Conservation (phyloP, 1,140 invertebrate species). For the Paramacrobiotus metropolitanus region DNA sequence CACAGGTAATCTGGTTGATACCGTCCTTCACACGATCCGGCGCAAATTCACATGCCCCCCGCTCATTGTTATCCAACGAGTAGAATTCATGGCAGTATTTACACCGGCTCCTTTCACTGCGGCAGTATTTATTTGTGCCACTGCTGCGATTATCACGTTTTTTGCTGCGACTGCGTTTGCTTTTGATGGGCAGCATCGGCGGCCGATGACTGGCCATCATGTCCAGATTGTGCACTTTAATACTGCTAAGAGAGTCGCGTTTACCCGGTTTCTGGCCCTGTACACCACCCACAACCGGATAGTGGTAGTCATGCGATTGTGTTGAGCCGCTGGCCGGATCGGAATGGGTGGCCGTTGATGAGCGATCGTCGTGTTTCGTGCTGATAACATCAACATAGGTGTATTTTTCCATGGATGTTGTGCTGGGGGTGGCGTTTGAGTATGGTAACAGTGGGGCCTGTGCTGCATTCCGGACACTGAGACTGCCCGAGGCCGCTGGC, state of each 20-base stretch:
- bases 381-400: slow-evolving; percentile 1
- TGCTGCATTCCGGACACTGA: no score
- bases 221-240: slow-evolving; percentile 26
- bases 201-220: slow-evolving; percentile 6
- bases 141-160: no score
- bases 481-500: no score
- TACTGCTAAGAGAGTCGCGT: slow-evolving; percentile 29
- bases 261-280: slow-evolving; percentile 9
- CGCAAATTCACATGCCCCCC: slow-evolving; percentile 61
- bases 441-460: no score
- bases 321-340: not conserved
- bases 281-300: slow-evolving; percentile 43
- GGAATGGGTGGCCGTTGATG: not conserved
- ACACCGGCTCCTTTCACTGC: slow-evolving; percentile 19
- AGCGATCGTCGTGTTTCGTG: not conserved
- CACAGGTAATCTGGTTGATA: slow-evolving; percentile 56
- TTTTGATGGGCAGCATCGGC: slow-evolving; percentile 9
- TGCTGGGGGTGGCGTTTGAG: not conserved
- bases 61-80: slow-evolving; percentile 45
- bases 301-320: slow-evolving; percentile 51
- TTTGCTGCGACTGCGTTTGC: slow-evolving; percentile 7
- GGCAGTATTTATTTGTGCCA: slow-evolving; percentile 12
- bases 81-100: slow-evolving; percentile 27
- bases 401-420: not conserved
- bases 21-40: slow-evolving; percentile 54